Percentiles rank a stretch among this genome's conserved stretches.
phyloP scores from a whole-genome alignment of 2,797 vertebrate genomes.

The Gouania willdenowi region DNA sequence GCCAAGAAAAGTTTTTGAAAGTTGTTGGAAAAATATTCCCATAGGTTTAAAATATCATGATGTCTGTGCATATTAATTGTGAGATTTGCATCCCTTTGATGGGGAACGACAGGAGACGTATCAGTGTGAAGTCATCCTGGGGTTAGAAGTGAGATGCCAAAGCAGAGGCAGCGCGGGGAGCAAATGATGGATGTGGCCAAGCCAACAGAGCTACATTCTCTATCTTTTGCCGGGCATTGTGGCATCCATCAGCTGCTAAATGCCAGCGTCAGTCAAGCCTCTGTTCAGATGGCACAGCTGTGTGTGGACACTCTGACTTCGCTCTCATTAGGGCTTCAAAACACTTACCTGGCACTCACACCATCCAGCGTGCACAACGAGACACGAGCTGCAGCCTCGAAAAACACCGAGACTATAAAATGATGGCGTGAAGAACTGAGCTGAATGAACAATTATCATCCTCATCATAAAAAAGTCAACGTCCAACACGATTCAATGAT shows the following conservation, averaged over 20 bases:
- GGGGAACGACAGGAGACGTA: background rate
- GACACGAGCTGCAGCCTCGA: too few relatives aligned
- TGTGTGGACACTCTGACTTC: slow-evolving; percentile 16
- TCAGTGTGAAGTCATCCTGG: slow-evolving; percentile 13
- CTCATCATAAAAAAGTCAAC: too few relatives aligned
- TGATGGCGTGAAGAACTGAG: too few relatives aligned
- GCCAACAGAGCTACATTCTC: slow-evolving; percentile 55
- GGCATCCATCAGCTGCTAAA: slow-evolving; percentile 59
- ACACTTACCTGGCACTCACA: slow-evolving; percentile 28
- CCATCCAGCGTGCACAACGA: background rate
- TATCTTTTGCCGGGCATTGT: slow-evolving; percentile 63
- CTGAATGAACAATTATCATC: too few relatives aligned
- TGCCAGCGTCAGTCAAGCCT: slow-evolving; percentile 65
- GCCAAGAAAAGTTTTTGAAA: too few relatives aligned
- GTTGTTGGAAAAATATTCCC: too few relatives aligned
- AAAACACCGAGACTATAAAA: too few relatives aligned
- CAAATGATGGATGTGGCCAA: slow-evolving; percentile 44
- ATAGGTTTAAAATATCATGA: background rate
- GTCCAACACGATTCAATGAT: too few relatives aligned
- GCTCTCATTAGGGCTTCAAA: slow-evolving; percentile 23
- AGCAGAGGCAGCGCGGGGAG: slow-evolving; percentile 23
- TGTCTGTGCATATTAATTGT: slow-evolving; percentile 2
- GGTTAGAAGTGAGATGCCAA: slow-evolving; percentile 6
- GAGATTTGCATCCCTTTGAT: background rate
- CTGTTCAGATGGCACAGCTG: slow-evolving; percentile 39